Base-by-base conservation (phyloP, 2,888 invertebrate species). In the Smittia aterrima region DNA sequence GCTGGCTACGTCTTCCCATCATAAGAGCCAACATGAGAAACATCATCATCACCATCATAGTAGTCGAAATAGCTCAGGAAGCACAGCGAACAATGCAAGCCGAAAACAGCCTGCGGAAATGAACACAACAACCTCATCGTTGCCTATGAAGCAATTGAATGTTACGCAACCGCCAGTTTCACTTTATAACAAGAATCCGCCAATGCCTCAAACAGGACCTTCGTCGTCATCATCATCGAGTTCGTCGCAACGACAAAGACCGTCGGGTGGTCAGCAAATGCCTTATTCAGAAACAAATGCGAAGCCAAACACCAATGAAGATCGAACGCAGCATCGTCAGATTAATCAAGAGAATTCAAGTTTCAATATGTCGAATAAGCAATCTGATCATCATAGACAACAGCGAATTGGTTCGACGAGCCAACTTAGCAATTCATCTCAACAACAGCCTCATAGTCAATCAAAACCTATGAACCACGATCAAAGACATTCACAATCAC, bases 1-100 rank as follows among this genome's bases (percentile, higher is more conserved):
- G 9, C 18, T 18, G 7, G 16, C 62, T 6, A 24, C 70, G 13
- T 75, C 76, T 6, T 75, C 77, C 67, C 71, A 80, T 75, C 64
- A 54, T 25, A 38, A 38, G 9, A 47, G 53, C 20, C 66, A 66
- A 32, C 53, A 41, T 47, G 41, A 75, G 11, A 47, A 25, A 16
- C 70, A 70, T 66, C 72, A 74, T 32, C 66, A 72, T 27, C 70
- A 74, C n/a, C 66, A 74, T 66, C 62, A 68, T 41, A 32, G 22
- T 18, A 20, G 32, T 54, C 7, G 22, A n/a, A 66, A 13, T 27
- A 27, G 18, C 27, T n/a, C 27, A 24, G 27, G 32, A 24, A 66
- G 66, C 18, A 58, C 18, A 9, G 16, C 58, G 18, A 58, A 58
- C 22, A 58, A 22, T 20, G 9, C 9, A 9, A n/a, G 18, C 20